Evolutionary conservation across 1,140 invertebrate species (phyloP).

Genomic region (Zaprionus ornatus): DNA sequence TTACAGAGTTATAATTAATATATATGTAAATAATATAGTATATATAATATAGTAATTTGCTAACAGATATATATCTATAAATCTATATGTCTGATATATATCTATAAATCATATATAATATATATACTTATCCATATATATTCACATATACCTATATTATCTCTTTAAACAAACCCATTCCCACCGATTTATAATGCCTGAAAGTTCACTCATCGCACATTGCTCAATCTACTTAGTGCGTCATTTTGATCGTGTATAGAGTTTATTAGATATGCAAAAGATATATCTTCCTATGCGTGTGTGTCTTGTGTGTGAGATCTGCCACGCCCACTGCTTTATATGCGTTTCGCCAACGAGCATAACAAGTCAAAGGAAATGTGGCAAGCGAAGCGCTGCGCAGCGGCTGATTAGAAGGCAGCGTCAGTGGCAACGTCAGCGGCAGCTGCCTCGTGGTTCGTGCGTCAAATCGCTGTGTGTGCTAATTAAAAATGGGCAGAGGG

Average conservation of each 20-base stretch:
- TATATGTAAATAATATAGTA: no score
- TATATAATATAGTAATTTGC: background rate
- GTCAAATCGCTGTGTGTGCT: conserved; percentile 23
- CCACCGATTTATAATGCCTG: background rate
- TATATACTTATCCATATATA: no score
- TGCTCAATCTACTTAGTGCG: background rate
- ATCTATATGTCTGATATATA: no score
- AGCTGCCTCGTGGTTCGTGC: conserved; percentile 27
- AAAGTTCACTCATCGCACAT: background rate
- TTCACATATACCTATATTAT: background rate
- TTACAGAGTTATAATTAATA: no score
- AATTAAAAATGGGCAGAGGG: conserved; percentile 35
- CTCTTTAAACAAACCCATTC: background rate
- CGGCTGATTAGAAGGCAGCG: background rate
- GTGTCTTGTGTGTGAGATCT: background rate
- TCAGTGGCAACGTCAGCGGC: background rate
- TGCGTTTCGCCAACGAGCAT: background rate
- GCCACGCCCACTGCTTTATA: background rate
- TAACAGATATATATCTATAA: background rate
- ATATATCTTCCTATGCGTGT: background rate
- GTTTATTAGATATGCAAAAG: background rate
- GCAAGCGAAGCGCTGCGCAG: background rate
- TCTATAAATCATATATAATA: no score
- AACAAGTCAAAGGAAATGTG: background rate
- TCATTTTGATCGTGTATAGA: background rate